Evolutionary conservation across 1,140 invertebrate species (phyloP), one percentile per base, ranked within the genome.

Genomic region (Drosophila nebulosa): DNA sequence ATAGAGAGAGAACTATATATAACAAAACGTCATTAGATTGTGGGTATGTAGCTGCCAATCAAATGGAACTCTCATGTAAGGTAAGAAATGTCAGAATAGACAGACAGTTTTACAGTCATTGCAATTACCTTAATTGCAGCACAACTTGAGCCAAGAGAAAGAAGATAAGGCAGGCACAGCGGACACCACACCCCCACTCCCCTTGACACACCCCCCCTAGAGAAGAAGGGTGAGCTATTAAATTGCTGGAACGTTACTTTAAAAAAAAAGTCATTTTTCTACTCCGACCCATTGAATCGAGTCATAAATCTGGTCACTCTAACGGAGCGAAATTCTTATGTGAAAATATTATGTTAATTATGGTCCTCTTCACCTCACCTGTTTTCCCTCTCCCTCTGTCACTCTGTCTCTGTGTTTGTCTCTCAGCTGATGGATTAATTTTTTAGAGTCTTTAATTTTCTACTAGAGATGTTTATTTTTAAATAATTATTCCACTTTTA

Each of bases 101-200:
- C 30, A 18, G 35, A 6, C 30, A 52, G 67, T 36, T 64, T 68
- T 66, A 35, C 56, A 60, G 32, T 32, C n/a, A 36, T 39, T 60
- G 73, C 74, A 85, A 85, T 86, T 80, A 85, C 51, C 53, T 74
- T 86, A 85, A 85, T 86, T 85, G 67, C 69, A 55, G 59, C 21
- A 53, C 16, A 22, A 46, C 55, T 64, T 58, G 53, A 65, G 55
- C 24, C 30, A 24, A 35, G n/a, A 10, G 26, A 50, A 51, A n/a
- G 24, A 18, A 74, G 71, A 74, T 74, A 74, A 74, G 56, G 24
- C 71, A 74, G 71, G 71, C 61, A 16, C 39, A n/a, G 4, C 35
- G 39, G 24, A 21, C 50, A 12, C 21, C 21, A 26, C n/a, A 53
- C 51, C 21, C 21, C 24, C 16, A 52, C 3, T 14, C 16, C 52